Evolutionary conservation across 2,888 invertebrate genomes (phyloP).

Genomic region (Phortica magna): DNA sequence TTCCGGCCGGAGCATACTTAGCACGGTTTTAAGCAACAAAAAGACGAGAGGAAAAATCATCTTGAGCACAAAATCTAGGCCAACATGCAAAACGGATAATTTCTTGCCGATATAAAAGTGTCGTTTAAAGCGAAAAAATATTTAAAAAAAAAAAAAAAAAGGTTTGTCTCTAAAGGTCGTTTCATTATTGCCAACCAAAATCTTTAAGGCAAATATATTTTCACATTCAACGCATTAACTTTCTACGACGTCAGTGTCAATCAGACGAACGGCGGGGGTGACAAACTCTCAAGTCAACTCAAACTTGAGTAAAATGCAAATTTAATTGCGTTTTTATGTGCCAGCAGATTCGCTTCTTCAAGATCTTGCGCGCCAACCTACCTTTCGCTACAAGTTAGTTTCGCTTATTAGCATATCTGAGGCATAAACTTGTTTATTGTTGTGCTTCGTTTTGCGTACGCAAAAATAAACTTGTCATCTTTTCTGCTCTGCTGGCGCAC

Average conservation of each 20-base stretch:
- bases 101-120: too few species aligned
- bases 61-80: not conserved
- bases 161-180: too few species aligned
- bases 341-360: slow-evolving; percentile 1
- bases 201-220: not conserved
- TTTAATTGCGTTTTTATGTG: slow-evolving; percentile 33
- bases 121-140: too few species aligned
- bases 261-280: not conserved
- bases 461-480: slow-evolving; percentile 29
- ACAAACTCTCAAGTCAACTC: not conserved
- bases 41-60: not conserved
- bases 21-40: not conserved
- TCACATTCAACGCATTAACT: not conserved
- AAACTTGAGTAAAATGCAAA: slow-evolving; percentile 29
- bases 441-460: not conserved
- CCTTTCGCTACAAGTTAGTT: slow-evolving; percentile 7
- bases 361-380: not conserved
- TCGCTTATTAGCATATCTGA: slow-evolving; percentile 31
- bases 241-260: not conserved
- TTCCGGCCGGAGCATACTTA: slow-evolving; percentile 29
- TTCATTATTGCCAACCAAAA: not conserved
- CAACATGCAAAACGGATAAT: too few species aligned
- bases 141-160: too few species aligned
- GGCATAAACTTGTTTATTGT: slow-evolving; percentile 32
- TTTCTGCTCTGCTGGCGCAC: not conserved